Conservation (phyloP, 2,797 vertebrate genomes). For the Spondyliosoma cantharus region DNA sequence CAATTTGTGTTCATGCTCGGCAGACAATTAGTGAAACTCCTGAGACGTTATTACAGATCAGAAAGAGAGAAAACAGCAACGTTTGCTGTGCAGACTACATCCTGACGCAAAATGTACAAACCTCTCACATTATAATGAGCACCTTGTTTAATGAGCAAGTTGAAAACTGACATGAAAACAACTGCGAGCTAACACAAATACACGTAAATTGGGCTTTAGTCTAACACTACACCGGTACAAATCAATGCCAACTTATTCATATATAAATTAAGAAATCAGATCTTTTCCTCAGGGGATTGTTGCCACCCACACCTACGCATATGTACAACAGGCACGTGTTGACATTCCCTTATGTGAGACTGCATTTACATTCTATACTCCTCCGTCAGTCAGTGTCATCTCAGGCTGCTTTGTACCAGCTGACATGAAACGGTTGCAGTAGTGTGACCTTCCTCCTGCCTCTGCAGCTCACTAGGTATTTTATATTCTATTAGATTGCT, state of each 20-base stretch:
- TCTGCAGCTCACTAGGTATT: slow-evolving; percentile 21
- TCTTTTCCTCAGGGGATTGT: background rate
- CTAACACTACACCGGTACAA: background rate
- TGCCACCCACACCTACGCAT: background rate
- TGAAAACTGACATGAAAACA: slow-evolving; percentile 17
- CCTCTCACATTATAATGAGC: slow-evolving; percentile 24
- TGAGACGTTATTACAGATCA: slow-evolving; percentile 24
- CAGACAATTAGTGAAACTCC: slow-evolving; percentile 44
- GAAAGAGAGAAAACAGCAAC: slow-evolving; percentile 9
- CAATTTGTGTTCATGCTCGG: slow-evolving; percentile 10
- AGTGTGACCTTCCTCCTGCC: slow-evolving; percentile 49
- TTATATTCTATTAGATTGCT: slow-evolving; percentile 53
- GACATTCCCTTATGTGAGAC: slow-evolving; percentile 24
- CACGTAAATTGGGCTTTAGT: background rate
- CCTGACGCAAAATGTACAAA: slow-evolving; percentile 13
- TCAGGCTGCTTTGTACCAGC: slow-evolving; percentile 44
- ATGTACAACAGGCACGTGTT: background rate
- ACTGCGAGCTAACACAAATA: background rate
- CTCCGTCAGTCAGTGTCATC: slow-evolving; percentile 43
- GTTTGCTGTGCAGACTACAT: slow-evolving; percentile 17
- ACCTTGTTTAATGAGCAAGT: slow-evolving; percentile 36
- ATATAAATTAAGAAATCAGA: background rate
- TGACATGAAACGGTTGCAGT: slow-evolving; percentile 51
- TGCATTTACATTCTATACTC: slow-evolving; percentile 29
- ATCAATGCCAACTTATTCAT: background rate